Conservation (phyloP, 1,140 invertebrate species). For the Micrasema minimum region DNA sequence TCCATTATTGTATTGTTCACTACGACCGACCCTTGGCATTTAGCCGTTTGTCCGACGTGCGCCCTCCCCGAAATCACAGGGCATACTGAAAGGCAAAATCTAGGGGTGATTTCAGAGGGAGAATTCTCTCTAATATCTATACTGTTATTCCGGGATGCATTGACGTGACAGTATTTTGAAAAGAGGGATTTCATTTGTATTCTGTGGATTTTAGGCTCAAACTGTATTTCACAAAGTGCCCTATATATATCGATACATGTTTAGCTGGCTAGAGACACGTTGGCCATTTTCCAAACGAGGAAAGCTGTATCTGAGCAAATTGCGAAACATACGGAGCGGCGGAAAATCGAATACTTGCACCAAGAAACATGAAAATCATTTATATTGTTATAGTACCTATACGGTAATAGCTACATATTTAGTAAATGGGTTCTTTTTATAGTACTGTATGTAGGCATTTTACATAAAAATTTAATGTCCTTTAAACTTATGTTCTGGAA, state of each 20-base stretch:
- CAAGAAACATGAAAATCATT: too few species aligned
- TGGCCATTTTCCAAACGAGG: background rate
- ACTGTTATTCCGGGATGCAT: background rate
- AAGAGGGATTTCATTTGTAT: background rate
- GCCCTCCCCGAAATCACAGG: slow-evolving; percentile 12
- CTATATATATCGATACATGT: background rate
- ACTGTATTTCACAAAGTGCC: slow-evolving; percentile 1
- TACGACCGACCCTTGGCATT: background rate
- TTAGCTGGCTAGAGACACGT: background rate
- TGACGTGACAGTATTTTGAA: background rate
- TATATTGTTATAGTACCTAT: too few species aligned
- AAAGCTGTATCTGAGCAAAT: background rate
- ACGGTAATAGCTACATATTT: too few species aligned
- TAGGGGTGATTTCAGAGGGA: slow-evolving; percentile 4
- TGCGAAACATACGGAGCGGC: too few species aligned
- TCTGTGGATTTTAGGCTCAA: background rate
- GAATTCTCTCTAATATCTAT: slow-evolving; percentile 16
- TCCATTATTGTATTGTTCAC: background rate
- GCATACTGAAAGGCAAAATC: slow-evolving; percentile 14
- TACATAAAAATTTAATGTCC: too few species aligned
- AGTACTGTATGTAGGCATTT: too few species aligned
- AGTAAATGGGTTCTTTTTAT: too few species aligned
- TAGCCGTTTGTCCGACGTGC: background rate
- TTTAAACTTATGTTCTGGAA: too few species aligned
- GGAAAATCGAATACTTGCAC: too few species aligned